These are phyloP conservation scores for Agriopis aurantiaria DNA, from an alignment of 2,888 invertebrate genomes.

Conservation along the genomic window DNA sequence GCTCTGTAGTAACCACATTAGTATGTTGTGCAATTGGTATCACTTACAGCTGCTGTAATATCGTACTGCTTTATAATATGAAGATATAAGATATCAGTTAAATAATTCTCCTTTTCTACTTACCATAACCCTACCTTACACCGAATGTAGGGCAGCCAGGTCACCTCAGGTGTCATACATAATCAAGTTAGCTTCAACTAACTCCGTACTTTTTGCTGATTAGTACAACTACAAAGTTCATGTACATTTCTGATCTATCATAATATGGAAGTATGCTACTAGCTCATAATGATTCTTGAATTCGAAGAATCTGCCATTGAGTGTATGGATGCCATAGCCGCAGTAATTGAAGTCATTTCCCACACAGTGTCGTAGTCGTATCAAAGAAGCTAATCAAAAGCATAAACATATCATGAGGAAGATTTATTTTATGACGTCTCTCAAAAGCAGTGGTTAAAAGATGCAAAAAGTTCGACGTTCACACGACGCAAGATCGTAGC, in stretches of 20 bases:
- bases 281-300: conserved; percentile 17
- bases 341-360: conserved; percentile 24
- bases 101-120: not conserved
- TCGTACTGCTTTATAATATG: not conserved
- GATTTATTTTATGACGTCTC: conserved; percentile 37
- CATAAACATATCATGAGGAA: conserved; percentile 35
- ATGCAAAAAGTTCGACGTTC: conserved; percentile 42
- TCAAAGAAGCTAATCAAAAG: conserved; percentile 42
- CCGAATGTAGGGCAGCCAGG: conserved; percentile 28
- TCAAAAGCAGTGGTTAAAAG: conserved; percentile 38
- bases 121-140: conserved; percentile 19
- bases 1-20: conserved; percentile 4
- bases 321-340: conserved; percentile 16
- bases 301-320: conserved; percentile 21
- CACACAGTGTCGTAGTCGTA: conserved; percentile 26
- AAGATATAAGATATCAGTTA: not conserved
- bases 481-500: conserved; percentile 50
- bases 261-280: not conserved
- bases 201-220: conserved; percentile 15
- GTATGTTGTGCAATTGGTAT: conserved; percentile 9
- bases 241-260: conserved; percentile 10
- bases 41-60: not conserved
- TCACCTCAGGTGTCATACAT: conserved; percentile 21
- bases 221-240: not conserved
- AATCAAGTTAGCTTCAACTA: conserved; percentile 27